A percentile compares a stretch with the other conserved stretches of the same genome.
Evolutionary conservation across 2,797 vertebrate genomes (phyloP).

Genomic region (Chaenodraco wilsoni): DNA sequence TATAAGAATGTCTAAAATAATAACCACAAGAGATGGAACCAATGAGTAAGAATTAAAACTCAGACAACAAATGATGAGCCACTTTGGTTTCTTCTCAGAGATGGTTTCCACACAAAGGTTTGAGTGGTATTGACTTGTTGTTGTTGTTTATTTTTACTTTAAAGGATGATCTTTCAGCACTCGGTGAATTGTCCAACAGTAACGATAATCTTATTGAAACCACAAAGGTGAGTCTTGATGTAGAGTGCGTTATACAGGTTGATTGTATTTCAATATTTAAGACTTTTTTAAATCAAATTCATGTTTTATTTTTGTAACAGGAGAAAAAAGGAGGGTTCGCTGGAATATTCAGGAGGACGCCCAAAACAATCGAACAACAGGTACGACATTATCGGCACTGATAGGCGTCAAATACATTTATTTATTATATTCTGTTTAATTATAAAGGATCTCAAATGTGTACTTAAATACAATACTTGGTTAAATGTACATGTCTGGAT

Average conservation of each 20-base stretch:
- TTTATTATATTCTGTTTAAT: no score
- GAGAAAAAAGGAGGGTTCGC: conserved; percentile 62
- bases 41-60: no score
- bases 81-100: no score
- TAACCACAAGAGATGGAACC: no score
- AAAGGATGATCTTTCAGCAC: conserved; percentile 42
- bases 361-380: conserved; percentile 66
- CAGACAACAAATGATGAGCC: no score
- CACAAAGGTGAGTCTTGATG: conserved; percentile 50
- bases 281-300: background rate
- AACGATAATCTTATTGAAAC: conserved; percentile 49
- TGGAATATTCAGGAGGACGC: conserved; percentile 58
- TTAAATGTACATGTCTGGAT: no score
- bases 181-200: conserved; percentile 22
- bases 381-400: conserved; percentile 21
- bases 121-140: background rate
- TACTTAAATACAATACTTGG: no score
- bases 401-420: background rate
- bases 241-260: background rate
- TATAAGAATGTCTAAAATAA: no score
- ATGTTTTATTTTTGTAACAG: conserved; percentile 16
- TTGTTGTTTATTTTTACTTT: background rate
- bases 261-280: fast-evolving
- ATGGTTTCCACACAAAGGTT: background rate
- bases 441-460: no score